Evolutionary conservation across 2,113 vertebrate species (phyloP).

Genomic region (Stercorarius parasiticus): DNA sequence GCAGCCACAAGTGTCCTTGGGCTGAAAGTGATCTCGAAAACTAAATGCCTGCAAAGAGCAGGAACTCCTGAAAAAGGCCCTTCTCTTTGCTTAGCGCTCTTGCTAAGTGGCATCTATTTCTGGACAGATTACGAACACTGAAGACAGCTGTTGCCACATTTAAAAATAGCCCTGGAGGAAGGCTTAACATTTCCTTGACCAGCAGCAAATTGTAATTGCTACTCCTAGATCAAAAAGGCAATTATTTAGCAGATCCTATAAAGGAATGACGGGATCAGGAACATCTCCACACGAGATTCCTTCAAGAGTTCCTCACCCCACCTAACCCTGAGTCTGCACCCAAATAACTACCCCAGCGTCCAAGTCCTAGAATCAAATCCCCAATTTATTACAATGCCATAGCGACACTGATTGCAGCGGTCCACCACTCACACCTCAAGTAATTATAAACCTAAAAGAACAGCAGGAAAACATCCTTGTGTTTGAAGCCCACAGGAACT

Average conservation of each 20-base stretch:
- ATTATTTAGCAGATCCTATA: not conserved
- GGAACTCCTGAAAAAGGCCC: slow-evolving; percentile 50
- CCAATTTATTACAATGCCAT: fast-evolving
- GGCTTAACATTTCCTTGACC: slow-evolving; percentile 58
- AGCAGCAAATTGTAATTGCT: slow-evolving; percentile 23
- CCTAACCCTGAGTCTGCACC: not conserved
- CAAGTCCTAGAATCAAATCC: not conserved
- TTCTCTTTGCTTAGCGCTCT: slow-evolving; percentile 26
- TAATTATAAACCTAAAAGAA: not conserved
- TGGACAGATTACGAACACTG: slow-evolving; percentile 24
- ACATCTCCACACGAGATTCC: not conserved
- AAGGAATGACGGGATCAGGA: not conserved
- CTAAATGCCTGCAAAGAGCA: not conserved
- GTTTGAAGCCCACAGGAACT: not conserved
- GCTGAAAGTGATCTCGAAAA: not conserved
- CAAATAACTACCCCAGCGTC: not conserved
- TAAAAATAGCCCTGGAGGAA: slow-evolving; percentile 68
- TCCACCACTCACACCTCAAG: not conserved
- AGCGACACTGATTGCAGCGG: fast-evolving
- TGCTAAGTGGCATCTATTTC: slow-evolving; percentile 54
- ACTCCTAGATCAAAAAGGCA: slow-evolving; percentile 36
- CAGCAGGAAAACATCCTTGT: not conserved
- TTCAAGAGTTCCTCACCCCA: not conserved
- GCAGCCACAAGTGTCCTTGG: not conserved
- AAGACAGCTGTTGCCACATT: slow-evolving; percentile 71